These are phyloP conservation scores for Macropus fuliginosus DNA, from an alignment of 2,797 vertebrate species.

Conservation along the genomic window DNA sequence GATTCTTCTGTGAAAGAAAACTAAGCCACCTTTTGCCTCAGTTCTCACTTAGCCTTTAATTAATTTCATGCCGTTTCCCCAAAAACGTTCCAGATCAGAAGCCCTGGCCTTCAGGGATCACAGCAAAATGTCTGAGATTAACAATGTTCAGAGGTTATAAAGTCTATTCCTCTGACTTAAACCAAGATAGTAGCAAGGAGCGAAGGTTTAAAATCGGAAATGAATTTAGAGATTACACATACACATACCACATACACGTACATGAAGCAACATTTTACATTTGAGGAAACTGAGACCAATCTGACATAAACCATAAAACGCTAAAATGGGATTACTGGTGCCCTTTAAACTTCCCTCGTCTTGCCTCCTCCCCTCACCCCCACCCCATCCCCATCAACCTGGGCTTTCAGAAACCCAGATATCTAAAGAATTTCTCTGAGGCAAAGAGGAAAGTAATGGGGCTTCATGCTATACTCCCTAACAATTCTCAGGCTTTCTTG, in stretches of 20 bases:
- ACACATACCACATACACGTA: neutral
- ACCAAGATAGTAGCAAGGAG: neutral
- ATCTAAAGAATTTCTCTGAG: neutral
- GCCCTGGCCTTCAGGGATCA: neutral
- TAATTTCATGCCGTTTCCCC: neutral
- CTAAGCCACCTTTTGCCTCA: neutral
- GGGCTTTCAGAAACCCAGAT: neutral
- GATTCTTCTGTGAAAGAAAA: neutral
- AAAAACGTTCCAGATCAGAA: neutral
- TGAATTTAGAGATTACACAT: neutral
- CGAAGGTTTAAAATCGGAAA: neutral
- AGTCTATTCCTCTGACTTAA: neutral
- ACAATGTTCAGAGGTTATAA: neutral
- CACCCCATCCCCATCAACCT: neutral
- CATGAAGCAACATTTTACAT: neutral
- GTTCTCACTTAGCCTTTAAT: neutral
- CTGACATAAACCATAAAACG: neutral
- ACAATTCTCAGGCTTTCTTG: neutral
- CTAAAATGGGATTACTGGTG: neutral
- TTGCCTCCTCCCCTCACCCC: neutral
- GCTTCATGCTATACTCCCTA: neutral
- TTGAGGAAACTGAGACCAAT: neutral
- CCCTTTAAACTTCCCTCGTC: neutral
- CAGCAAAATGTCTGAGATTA: neutral
- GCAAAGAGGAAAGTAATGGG: neutral